These are phyloP conservation scores for Amazonetta brasiliensis DNA, from an alignment of 2,797 vertebrate species.

Conservation along the genomic window DNA sequence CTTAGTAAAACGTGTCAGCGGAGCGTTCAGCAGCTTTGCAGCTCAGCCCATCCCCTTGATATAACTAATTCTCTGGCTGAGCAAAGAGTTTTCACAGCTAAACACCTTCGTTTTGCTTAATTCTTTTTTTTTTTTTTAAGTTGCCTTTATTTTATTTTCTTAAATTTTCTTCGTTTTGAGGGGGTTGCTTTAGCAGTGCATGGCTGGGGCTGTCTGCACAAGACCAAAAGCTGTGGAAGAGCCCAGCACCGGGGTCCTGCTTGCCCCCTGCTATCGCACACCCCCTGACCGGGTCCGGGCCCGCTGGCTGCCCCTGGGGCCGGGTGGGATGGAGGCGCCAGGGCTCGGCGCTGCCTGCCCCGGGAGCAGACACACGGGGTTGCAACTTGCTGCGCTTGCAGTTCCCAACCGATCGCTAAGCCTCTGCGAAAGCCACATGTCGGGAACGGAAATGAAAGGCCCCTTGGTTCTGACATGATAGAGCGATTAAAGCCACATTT, in stretches of 20 bases:
- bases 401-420: constrained; percentile 14
- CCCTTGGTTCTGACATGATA: constrained; percentile 62
- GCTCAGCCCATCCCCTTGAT: constrained; percentile 56
- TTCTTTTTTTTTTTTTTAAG: not conserved
- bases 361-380: not conserved
- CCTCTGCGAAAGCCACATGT: constrained; percentile 41
- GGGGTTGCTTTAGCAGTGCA: not conserved
- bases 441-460: constrained; percentile 65
- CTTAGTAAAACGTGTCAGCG: constrained; percentile 52
- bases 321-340: not conserved
- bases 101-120: constrained; percentile 51
- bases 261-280: accelerated
- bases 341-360: not conserved
- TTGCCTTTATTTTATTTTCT: too few relatives aligned
- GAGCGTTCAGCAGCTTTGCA: constrained; percentile 57
- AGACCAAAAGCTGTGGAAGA: not conserved
- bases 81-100: constrained; percentile 58
- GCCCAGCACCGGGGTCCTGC: not conserved
- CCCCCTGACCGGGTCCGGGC: accelerated
- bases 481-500: constrained; percentile 68
- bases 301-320: not conserved
- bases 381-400: not conserved
- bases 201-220: not conserved
- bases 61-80: constrained; percentile 52
- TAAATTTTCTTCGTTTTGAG: accelerated